These are phyloP conservation scores for Orchesellides sinensis DNA, from an alignment of 2,888 invertebrate species.

Conservation along the genomic window DNA sequence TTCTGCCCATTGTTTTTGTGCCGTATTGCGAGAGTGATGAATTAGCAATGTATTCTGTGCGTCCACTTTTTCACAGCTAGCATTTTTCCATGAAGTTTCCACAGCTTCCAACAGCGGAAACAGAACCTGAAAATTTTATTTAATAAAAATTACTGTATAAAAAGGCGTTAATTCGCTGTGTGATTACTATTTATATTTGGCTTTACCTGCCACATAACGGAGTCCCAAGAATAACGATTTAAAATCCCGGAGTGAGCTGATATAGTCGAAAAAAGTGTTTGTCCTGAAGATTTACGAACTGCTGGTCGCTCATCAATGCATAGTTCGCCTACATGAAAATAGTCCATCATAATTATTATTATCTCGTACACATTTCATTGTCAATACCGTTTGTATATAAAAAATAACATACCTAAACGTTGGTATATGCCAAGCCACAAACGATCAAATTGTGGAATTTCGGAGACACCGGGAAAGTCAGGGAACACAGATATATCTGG, in stretches of 20 bases:
- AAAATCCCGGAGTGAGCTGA: constrained; percentile 95
- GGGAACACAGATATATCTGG: constrained; percentile 87
- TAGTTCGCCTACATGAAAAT: constrained; percentile 82
- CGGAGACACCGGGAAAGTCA: constrained; percentile 89
- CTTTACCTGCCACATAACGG: constrained; percentile 90
- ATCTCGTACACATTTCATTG: constrained; percentile 32
- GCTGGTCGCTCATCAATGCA: constrained; percentile 97
- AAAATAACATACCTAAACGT: constrained; percentile 81
- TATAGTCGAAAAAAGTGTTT: constrained; percentile 98
- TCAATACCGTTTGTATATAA: constrained; percentile 22
- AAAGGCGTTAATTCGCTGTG: too few relatives aligned
- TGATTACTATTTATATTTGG: too few relatives aligned
- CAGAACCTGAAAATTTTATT: too few relatives aligned
- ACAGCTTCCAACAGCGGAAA: constrained; percentile 97
- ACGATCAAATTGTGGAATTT: constrained; percentile 92
- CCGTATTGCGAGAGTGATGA: constrained; percentile 98
- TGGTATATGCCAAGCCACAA: constrained; percentile 98
- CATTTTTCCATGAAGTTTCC: constrained; percentile 80
- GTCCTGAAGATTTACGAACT: constrained; percentile 97
- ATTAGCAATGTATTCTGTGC: constrained; percentile 96
- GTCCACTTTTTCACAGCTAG: constrained; percentile 85
- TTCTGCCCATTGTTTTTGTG: constrained; percentile 99
- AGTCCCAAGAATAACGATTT: constrained; percentile 93
- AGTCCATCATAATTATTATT: too few relatives aligned
- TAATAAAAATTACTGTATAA: too few relatives aligned